Percentiles rank a stretch among this genome's conserved stretches.
Conservation (phyloP, 2,113 vertebrate species). For the Engraulis encrasicolus region DNA sequence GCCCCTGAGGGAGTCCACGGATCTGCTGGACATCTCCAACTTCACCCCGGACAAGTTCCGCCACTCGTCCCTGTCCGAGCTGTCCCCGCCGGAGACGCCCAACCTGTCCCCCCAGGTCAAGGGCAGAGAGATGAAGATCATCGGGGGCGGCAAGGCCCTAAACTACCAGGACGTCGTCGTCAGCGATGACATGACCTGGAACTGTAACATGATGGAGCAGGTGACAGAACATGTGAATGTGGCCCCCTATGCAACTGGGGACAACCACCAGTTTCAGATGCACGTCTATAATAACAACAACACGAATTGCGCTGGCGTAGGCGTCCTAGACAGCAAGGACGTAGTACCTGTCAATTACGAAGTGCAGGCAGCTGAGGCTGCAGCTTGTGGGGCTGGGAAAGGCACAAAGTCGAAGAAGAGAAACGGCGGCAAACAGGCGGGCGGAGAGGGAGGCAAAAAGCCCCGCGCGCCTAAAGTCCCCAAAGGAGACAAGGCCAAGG, state of each 20-base stretch:
- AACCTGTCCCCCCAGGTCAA: constrained; percentile 94
- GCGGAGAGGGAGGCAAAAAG: constrained; percentile 91
- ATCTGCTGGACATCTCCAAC: constrained; percentile 98
- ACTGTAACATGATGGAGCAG: constrained; percentile 83
- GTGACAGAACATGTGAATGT: constrained; percentile 84
- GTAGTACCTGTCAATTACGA: constrained; percentile 82
- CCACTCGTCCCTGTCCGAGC: constrained; percentile 93
- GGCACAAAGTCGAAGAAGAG: constrained; percentile 92
- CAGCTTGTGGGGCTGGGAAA: constrained; percentile 75
- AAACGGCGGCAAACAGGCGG: constrained; percentile 84
- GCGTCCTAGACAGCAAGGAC: constrained; percentile 82
- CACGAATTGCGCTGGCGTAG: constrained; percentile 66
- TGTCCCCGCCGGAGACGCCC: constrained; percentile 95
- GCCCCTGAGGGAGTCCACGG: constrained; percentile 93
- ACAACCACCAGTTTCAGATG: constrained; percentile 91
- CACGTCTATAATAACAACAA: constrained; percentile 93
- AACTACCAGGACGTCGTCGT: constrained; percentile 86
- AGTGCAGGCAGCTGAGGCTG: constrained; percentile 83
- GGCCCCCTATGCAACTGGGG: constrained; percentile 85
- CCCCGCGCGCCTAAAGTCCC: constrained; percentile 84
- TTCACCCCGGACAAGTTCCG: constrained; percentile 99
- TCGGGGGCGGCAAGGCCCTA: constrained; percentile 78
- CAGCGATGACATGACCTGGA: constrained; percentile 89
- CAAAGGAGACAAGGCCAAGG: constrained; percentile 91
- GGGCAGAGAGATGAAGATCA: constrained; percentile 84